Evolutionary conservation across 2,888 invertebrate species (phyloP).

Genomic region (Apodemia arnacis): DNA sequence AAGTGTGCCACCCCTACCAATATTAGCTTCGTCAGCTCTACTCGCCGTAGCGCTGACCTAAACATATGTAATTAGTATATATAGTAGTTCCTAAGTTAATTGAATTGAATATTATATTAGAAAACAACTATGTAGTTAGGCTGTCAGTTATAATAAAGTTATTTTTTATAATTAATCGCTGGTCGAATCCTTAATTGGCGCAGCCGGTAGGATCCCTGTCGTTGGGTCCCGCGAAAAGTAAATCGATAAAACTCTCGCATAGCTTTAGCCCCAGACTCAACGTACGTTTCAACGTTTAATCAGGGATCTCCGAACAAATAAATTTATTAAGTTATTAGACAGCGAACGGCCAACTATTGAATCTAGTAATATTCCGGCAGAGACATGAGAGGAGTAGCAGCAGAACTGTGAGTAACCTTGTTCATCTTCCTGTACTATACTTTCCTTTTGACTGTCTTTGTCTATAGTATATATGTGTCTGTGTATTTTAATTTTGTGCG

Average conservation of each 20-base stretch:
- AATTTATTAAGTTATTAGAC: background rate
- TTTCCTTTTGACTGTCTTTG: slow-evolving; percentile 8
- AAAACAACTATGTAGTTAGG: no score
- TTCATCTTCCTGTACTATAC: background rate
- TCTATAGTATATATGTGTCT: background rate
- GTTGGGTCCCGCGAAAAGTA: background rate
- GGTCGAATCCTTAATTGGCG: background rate
- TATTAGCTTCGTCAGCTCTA: no score
- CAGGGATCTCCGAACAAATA: slow-evolving; percentile 13
- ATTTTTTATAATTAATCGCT: background rate
- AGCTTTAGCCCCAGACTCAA: background rate
- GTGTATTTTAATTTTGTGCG: background rate
- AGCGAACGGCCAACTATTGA: background rate
- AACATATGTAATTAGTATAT: no score
- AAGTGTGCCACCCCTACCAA: no score
- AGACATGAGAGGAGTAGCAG: background rate
- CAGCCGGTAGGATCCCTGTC: slow-evolving; percentile 5
- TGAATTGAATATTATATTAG: no score
- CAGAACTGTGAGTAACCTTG: background rate
- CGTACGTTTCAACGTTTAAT: background rate
- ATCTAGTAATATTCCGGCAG: background rate
- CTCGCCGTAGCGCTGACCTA: no score
- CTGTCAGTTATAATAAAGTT: background rate
- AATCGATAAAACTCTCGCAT: background rate
- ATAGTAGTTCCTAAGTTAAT: no score